A percentile compares a stretch with the other conserved stretches of the same genome.
These are phyloP conservation scores for Streptopelia turtur DNA, from an alignment of 2,797 vertebrate species.

Conservation along the genomic window DNA sequence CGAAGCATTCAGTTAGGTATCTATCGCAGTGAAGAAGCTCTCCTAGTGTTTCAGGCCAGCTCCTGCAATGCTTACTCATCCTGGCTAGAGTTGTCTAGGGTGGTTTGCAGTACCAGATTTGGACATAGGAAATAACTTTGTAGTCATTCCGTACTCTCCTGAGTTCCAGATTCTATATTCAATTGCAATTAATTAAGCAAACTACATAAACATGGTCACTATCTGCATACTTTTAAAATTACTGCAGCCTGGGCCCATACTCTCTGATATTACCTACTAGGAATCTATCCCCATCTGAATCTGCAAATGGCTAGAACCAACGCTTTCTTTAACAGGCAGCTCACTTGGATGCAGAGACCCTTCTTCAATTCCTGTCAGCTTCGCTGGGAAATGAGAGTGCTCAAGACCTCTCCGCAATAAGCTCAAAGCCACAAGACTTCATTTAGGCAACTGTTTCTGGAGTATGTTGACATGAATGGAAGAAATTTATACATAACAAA, in stretches of 20 bases:
- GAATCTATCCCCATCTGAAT: neutral
- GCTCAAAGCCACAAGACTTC: neutral
- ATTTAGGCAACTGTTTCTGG: neutral
- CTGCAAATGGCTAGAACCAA: neutral
- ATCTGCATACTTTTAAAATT: neutral
- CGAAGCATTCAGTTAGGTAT: conserved; percentile 8
- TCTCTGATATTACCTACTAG: neutral
- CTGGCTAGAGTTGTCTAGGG: neutral
- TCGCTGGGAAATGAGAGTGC: neutral
- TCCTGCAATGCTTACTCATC: neutral
- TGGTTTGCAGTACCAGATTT: neutral
- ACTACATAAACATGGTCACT: neutral
- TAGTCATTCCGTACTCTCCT: neutral
- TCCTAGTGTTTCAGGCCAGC: neutral
- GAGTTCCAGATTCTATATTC: neutral
- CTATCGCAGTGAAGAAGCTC: neutral
- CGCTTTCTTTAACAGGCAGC: neutral
- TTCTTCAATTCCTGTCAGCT: neutral
- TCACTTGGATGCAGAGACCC: neutral
- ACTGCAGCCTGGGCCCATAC: neutral
- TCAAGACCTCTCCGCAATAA: neutral
- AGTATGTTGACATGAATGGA: neutral
- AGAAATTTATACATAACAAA: neutral
- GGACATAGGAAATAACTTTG: neutral
- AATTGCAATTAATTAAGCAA: neutral